Base-by-base conservation (phyloP, 2,113 vertebrate genomes). In the Perca flavescens region DNA sequence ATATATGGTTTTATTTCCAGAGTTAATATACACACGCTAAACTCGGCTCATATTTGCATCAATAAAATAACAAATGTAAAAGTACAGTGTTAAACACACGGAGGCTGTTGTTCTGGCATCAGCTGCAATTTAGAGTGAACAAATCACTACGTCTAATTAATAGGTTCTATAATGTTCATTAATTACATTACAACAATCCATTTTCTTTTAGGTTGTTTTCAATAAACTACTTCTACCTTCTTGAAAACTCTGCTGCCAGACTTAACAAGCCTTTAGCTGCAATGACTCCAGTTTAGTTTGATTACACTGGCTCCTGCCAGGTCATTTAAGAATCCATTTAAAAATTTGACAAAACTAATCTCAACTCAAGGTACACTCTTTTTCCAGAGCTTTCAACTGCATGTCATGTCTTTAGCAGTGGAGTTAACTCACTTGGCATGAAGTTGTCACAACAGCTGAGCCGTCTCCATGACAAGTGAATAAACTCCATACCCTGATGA, bases 21-120 rank as follows among this genome's bases (percentile, higher is more conserved):
- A 60, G 52, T 25, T 78, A 46, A 47, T 15, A 25, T 14, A 52
- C 17, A 25, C n/a, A 31, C 19, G 1, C 16, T 78, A 4, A 65
- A 72, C 34, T 74, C 0, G 62, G 61, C 67, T 78, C 75, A 64
- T 62, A 61, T 64, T 63, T 69, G 62, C 76, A 74, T 57, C 58
- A 58, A 14, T 49, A 69, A n/a, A 66, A 19, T 16, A 19, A 60
- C 28, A 65, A 49, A 73, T 3, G 21, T 34, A 22, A 53, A 61
- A 54, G 2, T 63, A 25, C 66, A 71, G 28, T 46, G 64, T 64
- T 15, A 54, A 49, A 64, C 50, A 53, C 31, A 11, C 34, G 31
- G 28, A 83, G 21, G 16, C 12, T 25, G 67, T 17, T 61, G 47
- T 36, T 36, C 36, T 62, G 21, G 54, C 25, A 54, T 52, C 43